Conservation (phyloP, 2,797 vertebrate species). For the Columba guinea region DNA sequence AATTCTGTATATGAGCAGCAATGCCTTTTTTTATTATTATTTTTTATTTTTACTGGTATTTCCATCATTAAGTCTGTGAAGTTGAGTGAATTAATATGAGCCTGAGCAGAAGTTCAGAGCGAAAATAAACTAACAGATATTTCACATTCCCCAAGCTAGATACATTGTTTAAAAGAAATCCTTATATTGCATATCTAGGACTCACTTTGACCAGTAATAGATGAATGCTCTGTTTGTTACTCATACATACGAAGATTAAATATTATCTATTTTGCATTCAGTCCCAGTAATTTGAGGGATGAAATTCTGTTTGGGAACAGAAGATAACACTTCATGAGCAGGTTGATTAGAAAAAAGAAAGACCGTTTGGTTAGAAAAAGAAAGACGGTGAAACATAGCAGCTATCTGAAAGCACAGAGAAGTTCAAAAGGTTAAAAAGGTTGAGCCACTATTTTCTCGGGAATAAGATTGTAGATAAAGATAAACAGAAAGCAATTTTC, state of each 20-base stretch:
- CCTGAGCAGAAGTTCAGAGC: background rate
- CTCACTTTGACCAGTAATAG: background rate
- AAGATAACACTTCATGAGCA: constrained; percentile 22
- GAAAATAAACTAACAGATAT: background rate
- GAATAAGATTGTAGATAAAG: constrained; percentile 53
- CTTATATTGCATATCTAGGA: background rate
- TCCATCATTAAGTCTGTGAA: background rate
- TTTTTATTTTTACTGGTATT: constrained; percentile 2
- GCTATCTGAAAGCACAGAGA: background rate
- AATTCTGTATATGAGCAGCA: background rate
- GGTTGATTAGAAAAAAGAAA: background rate
- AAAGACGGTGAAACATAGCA: constrained; percentile 6
- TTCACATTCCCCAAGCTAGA: background rate
- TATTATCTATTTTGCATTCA: constrained; percentile 25
- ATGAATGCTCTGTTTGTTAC: background rate
- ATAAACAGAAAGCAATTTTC: constrained; percentile 63
- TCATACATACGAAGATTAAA: constrained; percentile 1
- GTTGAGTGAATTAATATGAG: background rate
- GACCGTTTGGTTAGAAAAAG: no score
- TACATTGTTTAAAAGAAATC: background rate
- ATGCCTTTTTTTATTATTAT: background rate
- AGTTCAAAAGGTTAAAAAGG: constrained; percentile 52
- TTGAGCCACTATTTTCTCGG: constrained; percentile 14
- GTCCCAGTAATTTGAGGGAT: background rate
- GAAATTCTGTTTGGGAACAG: constrained; percentile 8